A percentile compares a stretch with the other conserved stretches of the same genome.
Conservation (phyloP, 2,113 vertebrate species). For the Trogon surrucura region DNA sequence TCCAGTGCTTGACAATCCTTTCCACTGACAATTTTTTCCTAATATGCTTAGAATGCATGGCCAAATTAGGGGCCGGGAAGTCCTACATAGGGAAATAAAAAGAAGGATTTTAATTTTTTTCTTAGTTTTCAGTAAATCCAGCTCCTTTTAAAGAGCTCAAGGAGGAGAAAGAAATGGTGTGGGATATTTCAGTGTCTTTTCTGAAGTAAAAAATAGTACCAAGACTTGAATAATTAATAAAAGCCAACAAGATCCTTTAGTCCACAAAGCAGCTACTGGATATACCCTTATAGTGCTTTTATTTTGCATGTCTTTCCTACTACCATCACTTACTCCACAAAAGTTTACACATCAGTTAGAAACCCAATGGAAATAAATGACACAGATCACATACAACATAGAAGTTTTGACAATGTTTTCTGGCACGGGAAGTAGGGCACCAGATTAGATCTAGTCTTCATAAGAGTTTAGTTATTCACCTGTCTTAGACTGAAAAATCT, state of each 20-base stretch:
- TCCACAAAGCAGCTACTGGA: background rate
- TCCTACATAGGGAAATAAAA: background rate
- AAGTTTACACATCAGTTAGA: background rate
- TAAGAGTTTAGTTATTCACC: background rate
- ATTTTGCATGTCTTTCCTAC: background rate
- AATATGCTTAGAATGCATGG: background rate
- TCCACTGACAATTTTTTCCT: no score
- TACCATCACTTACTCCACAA: background rate
- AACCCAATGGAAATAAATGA: background rate
- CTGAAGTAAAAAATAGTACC: background rate
- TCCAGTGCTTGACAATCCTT: no score
- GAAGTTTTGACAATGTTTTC: background rate
- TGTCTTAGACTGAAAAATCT: background rate
- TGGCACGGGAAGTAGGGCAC: background rate
- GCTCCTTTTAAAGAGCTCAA: background rate
- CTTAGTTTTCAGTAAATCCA: background rate
- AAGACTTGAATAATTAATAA: background rate
- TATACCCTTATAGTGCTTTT: background rate
- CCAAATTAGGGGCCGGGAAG: background rate
- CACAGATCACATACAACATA: rapidly evolving
- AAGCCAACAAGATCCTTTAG: background rate
- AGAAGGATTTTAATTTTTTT: background rate
- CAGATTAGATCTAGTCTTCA: background rate
- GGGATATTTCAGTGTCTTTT: background rate
- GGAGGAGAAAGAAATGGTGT: background rate